Percentiles rank a stretch among this genome's conserved stretches.
phyloP scores from a whole-genome alignment of 1,140 invertebrate genomes.

The Probaryconus sp. region DNA sequence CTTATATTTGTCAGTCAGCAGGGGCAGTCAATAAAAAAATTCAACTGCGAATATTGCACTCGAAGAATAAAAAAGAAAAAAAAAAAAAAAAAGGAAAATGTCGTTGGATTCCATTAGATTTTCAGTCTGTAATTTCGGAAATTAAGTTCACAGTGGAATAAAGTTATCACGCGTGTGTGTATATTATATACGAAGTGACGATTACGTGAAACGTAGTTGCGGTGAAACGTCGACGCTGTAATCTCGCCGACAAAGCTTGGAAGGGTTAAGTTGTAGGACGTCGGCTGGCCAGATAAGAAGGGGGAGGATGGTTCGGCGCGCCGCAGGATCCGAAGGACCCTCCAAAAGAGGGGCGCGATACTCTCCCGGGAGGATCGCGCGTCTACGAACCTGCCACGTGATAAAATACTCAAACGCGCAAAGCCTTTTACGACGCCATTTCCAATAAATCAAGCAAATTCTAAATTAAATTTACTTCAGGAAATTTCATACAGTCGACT shows the following conservation, averaged over 20 bases:
- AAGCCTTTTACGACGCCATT: slow-evolving; percentile 52
- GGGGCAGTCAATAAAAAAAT: slow-evolving; percentile 48
- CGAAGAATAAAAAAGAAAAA: no score
- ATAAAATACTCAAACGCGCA: slow-evolving; percentile 54
- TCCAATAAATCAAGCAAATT: slow-evolving; percentile 55
- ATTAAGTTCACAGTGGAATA: neutral
- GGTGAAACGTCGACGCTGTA: slow-evolving; percentile 60
- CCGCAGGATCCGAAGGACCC: slow-evolving; percentile 70
- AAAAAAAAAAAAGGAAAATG: slow-evolving; percentile 4
- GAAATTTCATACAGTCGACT: neutral
- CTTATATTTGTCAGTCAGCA: slow-evolving; percentile 56
- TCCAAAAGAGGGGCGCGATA: slow-evolving; percentile 41
- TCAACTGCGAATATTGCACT: neutral
- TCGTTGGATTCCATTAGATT: no score
- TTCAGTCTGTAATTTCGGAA: no score
- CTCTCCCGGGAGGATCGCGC: slow-evolving; percentile 58
- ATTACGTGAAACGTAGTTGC: slow-evolving; percentile 29
- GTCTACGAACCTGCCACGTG: slow-evolving; percentile 42
- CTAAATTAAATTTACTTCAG: slow-evolving; percentile 41
- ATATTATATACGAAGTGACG: slow-evolving; percentile 24
- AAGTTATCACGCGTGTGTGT: neutral
- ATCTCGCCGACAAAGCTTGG: slow-evolving; percentile 67
- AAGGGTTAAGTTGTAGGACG: slow-evolving; percentile 77
- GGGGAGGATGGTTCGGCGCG: slow-evolving; percentile 63
- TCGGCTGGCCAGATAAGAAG: slow-evolving; percentile 75